Evolutionary conservation across 2,888 invertebrate species (phyloP).

Genomic region (Steinernema carpocapsae): DNA sequence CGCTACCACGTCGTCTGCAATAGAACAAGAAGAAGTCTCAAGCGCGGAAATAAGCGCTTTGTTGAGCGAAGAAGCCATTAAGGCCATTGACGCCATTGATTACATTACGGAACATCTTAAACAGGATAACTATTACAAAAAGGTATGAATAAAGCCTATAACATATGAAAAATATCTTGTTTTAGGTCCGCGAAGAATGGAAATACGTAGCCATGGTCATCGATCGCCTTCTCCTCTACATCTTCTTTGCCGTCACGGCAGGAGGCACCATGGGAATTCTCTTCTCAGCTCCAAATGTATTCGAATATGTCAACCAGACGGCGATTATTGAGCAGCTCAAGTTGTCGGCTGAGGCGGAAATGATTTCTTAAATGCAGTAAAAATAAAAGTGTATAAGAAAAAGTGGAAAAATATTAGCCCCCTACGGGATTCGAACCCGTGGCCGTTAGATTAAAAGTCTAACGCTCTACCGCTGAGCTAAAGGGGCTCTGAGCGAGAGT

Average conservation of each 20-base stretch:
- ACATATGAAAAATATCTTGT: not conserved
- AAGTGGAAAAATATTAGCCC: too few relatives aligned
- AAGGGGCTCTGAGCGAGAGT: too few relatives aligned
- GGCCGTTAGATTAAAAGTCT: too few relatives aligned
- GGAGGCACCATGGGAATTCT: conserved; percentile 70
- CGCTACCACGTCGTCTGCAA: not conserved
- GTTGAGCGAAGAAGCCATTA: conserved; percentile 60
- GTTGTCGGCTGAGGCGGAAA: conserved; percentile 49
- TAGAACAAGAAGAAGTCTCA: not conserved
- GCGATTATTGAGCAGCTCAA: conserved; percentile 53
- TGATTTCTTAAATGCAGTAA: conserved; percentile 34
- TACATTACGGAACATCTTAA: conserved; percentile 67
- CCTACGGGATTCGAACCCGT: too few relatives aligned
- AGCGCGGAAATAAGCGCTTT: conserved; percentile 38
- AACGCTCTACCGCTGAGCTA: too few relatives aligned
- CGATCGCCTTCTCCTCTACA: conserved; percentile 71
- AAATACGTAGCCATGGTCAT: conserved; percentile 72
- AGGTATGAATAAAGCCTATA: conserved; percentile 44
- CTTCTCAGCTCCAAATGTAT: conserved; percentile 71
- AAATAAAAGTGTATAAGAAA: not conserved
- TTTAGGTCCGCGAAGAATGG: conserved; percentile 72
- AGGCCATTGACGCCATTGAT: conserved; percentile 66
- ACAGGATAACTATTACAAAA: conserved; percentile 62
- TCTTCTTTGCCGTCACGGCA: conserved; percentile 71
- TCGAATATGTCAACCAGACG: conserved; percentile 69